Evolutionary conservation across 1,140 invertebrate species (phyloP), one percentile per base, ranked within the genome.

Genomic region (Pseudomyrmex dendroicus): DNA sequence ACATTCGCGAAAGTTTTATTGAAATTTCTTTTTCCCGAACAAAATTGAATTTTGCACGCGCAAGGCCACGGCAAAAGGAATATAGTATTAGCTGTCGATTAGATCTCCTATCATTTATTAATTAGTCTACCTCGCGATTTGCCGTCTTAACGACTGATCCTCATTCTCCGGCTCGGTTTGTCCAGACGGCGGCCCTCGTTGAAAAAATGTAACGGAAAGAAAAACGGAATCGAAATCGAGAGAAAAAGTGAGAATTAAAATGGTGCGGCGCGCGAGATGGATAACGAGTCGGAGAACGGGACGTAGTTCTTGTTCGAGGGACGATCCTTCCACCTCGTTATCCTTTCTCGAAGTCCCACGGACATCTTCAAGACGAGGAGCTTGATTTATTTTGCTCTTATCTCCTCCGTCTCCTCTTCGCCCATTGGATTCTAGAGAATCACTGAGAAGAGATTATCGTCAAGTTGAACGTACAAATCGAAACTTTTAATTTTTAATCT

Each of bases 181-280:
- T 82, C 72, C 52, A 52, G 35, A 35, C 8, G 35, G 22, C 20
- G 46, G 0, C 5, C 35, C 5, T 35, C 5, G 64, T 74, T 70
- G 78, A 84, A 80, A 68, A 80, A 86, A 87, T 82, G 74, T 73
- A 68, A 80, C 54, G 62, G 82, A 64, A 86, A 56, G 82, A 67
- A 78, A 86, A 70, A 50, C 56, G 54, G 82, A 74, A 77, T 87
- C 67, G 46, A 68, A 25, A 48, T 48, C 25, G 61, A 57, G 22
- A 63, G 73, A 78, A 84, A 84, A 87, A 86, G 73, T 73, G 82
- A 22, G 73, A 86, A 87, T 87, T 87, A 87, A 87, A 87, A 87
- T 83, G 54, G 73, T 62, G 50, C 25, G 72, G 68, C 70, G 59
- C 57, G 72, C 35, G 73, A 66, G 82, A 66, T 48, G 84, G 84